phyloP scores from a whole-genome alignment of 2,113 vertebrate genomes.

The Scatophagus argus region DNA sequence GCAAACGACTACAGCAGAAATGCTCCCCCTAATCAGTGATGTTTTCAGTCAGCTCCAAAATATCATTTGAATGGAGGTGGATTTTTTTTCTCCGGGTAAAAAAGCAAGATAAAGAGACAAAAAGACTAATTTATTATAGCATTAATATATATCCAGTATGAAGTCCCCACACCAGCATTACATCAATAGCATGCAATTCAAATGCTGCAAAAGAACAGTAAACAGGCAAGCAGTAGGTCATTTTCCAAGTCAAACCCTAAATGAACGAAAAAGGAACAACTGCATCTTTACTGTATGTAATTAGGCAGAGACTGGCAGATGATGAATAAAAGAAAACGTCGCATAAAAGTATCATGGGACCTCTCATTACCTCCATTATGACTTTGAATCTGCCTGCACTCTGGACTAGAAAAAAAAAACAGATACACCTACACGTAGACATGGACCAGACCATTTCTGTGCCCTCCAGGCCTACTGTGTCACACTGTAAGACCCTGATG shows the following conservation, averaged over 20 bases:
- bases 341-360: constrained; percentile 34
- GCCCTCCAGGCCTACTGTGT: constrained; percentile 38
- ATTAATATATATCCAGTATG: background rate
- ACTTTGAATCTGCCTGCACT: constrained; percentile 21
- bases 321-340: constrained; percentile 52
- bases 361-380: constrained; percentile 44
- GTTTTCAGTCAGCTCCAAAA: constrained; percentile 34
- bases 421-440: constrained; percentile 16
- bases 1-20: constrained; percentile 1
- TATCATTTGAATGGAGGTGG: background rate
- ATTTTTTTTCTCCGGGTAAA: constrained; percentile 9
- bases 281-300: constrained; percentile 30
- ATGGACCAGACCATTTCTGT: constrained; percentile 40
- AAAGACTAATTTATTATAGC: background rate
- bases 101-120: constrained; percentile 22
- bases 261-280: constrained; percentile 29
- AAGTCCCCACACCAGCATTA: background rate
- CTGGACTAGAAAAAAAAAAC: constrained; percentile 6
- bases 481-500: constrained; percentile 40
- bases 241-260: constrained; percentile 24
- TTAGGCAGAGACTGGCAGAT: constrained; percentile 51
- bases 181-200: constrained; percentile 3
- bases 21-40: constrained; percentile 32
- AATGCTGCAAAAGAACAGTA: constrained; percentile 21
- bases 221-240: constrained; percentile 6